Base-by-base conservation (phyloP, 2,888 invertebrate genomes). In the Bellardia bayeri region DNA sequence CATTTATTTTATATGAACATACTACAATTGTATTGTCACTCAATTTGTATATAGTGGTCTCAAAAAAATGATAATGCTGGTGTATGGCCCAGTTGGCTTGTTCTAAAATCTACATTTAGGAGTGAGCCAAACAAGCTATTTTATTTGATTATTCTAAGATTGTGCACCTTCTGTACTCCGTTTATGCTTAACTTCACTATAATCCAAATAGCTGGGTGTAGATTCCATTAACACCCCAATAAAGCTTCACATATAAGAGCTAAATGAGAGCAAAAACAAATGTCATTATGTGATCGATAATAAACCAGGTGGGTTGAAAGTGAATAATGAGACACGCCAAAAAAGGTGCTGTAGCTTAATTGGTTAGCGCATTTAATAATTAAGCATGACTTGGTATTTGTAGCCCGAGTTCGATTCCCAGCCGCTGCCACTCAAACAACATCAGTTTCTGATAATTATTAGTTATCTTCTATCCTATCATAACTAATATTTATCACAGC, bases 31-130 rank as follows among this genome's bases (percentile, higher is more conserved):
- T 30, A 61, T 30, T 3, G 13, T 37, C 14, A 37, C 7, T 66
- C 64, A 66, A 66, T 66, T 66, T 66, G 42, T 66, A 66, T 66
- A 66, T 66, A 11, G 42, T 66, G 2, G 45, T 42, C 11, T 45
- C 42, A 66, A 66, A 45, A 11, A 66, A 66, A 45, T 42, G 3
- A 66, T 45, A 45, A 66, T 11, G 45, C 13, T 45, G 42, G 6
- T 66, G 66, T 42, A 42, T 66, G 8, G 6, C 8, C 1, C 6
- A 9, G 16, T 45, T 66, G 16, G 45, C 42, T 11, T 42, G 16
- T 40, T 23, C 1, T 14, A 66, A 66, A 40, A 42, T 66, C 4
- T 66, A 11, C 5, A 16, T 23, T 66, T 66, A 42, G 11, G 42
- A 64, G 6, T 64, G 64, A 6, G 40, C 64, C 9, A 64, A 42